Evolutionary conservation across 2,888 invertebrate species (phyloP).

Genomic region (Acanthosoma haemorrhoidale): DNA sequence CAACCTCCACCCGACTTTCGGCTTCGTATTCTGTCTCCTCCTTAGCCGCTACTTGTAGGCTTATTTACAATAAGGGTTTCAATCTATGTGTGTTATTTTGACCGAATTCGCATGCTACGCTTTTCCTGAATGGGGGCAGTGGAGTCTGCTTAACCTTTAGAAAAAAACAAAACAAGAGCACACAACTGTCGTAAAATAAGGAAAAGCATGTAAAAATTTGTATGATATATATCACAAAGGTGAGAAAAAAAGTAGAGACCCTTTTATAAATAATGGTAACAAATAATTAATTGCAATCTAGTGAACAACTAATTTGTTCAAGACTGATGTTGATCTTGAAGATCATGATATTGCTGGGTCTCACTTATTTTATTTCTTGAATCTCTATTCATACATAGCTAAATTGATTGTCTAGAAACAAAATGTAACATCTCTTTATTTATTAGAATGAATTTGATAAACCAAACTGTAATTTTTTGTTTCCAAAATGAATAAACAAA

Average conservation of each 20-base stretch:
- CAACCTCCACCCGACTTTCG: constrained; percentile 31
- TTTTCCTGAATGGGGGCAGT: constrained; percentile 17
- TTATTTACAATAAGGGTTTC: neutral
- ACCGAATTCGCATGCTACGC: constrained; percentile 5
- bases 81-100: constrained; percentile 22
- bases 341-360: neutral
- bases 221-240: neutral
- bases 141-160: neutral
- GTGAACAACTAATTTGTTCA: neutral
- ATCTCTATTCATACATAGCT: too few species aligned
- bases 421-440: too few species aligned
- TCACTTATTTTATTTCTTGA: too few species aligned
- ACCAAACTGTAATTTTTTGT: neutral
- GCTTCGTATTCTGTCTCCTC: constrained; percentile 36
- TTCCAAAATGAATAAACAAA: neutral
- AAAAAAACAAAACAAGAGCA: neutral
- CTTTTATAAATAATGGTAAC: neutral
- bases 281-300: neutral
- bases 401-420: too few species aligned
- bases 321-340: constrained; percentile 9
- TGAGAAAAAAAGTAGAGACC: constrained; percentile 14
- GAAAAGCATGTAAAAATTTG: neutral
- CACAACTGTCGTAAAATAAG: constrained; percentile 14
- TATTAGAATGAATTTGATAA: constrained; percentile 4
- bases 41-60: constrained; percentile 37